Percentiles rank a stretch among this genome's conserved stretches.
These are phyloP conservation scores for Drosophila neoperkinsi DNA, from an alignment of 2,888 invertebrate species.

Conservation along the genomic window DNA sequence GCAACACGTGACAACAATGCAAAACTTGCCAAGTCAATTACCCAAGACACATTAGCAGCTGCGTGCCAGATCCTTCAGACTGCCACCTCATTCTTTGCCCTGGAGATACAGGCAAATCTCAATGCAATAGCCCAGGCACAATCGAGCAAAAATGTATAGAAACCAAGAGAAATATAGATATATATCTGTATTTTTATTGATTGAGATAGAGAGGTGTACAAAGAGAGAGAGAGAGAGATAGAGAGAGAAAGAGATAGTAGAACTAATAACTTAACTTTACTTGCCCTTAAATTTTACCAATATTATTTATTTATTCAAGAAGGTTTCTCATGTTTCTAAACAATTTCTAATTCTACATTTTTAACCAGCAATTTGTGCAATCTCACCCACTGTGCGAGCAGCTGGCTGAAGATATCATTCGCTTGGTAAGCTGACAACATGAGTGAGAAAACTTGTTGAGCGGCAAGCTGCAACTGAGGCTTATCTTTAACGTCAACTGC, in stretches of 20 bases:
- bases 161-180: not conserved
- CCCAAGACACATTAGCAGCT: conserved; percentile 79
- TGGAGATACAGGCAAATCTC: conserved; percentile 59
- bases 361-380: not conserved
- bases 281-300: not conserved
- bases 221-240: no score
- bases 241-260: not conserved
- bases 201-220: not conserved
- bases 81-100: conserved; percentile 20
- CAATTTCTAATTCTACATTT: not conserved
- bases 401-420: conserved; percentile 36
- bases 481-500: conserved; percentile 48
- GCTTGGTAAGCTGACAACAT: conserved; percentile 62
- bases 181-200: not conserved
- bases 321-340: not conserved
- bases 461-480: conserved; percentile 33
- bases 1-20: conserved; percentile 76
- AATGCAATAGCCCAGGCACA: conserved; percentile 60
- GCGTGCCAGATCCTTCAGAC: conserved; percentile 35
- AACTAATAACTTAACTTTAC: not conserved
- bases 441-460: conserved; percentile 77
- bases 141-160: conserved; percentile 10
- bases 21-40: conserved; percentile 75
- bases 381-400: conserved; percentile 33
- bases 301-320: not conserved